These are phyloP conservation scores for Listrodromus nycthemerus DNA, from an alignment of 2,888 invertebrate species.

Conservation along the genomic window DNA sequence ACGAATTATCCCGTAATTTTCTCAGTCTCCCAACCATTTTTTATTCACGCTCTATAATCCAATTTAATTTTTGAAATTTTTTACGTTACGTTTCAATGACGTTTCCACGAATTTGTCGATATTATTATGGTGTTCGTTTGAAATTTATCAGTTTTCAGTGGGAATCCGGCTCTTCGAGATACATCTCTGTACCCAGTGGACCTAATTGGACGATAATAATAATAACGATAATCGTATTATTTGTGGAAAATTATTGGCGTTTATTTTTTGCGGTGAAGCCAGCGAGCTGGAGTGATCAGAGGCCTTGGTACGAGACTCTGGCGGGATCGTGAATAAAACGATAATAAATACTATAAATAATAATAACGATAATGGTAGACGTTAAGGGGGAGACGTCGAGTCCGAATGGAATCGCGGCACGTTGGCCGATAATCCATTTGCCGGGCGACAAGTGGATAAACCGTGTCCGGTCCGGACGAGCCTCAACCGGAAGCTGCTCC, in stretches of 20 bases:
- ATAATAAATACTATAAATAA: conserved; percentile 9
- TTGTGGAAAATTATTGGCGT: not conserved
- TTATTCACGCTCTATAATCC: not conserved
- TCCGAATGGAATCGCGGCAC: conserved; percentile 36
- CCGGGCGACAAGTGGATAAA: conserved; percentile 63
- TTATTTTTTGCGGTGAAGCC: not conserved
- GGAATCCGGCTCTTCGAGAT: conserved; percentile 69
- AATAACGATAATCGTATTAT: not conserved
- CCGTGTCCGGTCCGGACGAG: conserved; percentile 54
- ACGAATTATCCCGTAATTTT: not conserved
- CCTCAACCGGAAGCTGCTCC: conserved; percentile 24
- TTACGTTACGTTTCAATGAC: not conserved
- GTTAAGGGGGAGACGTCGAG: conserved; percentile 19
- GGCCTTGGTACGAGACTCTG: not conserved
- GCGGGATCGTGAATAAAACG: conserved; percentile 14
- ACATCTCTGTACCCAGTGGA: conserved; percentile 76
- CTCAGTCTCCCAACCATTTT: conserved; percentile 26
- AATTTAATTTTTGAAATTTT: not conserved
- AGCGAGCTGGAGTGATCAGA: not conserved
- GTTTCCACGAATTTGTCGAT: not conserved
- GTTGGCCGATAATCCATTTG: conserved; percentile 54
- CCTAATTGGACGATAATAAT: conserved; percentile 66
- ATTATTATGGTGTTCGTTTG: conserved; percentile 65
- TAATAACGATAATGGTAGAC: too few relatives aligned
- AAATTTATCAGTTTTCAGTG: conserved; percentile 49